A percentile compares a stretch with the other conserved stretches of the same genome.
phyloP scores from a whole-genome alignment of 2,113 vertebrate species.

The Ellobius talpinus region DNA sequence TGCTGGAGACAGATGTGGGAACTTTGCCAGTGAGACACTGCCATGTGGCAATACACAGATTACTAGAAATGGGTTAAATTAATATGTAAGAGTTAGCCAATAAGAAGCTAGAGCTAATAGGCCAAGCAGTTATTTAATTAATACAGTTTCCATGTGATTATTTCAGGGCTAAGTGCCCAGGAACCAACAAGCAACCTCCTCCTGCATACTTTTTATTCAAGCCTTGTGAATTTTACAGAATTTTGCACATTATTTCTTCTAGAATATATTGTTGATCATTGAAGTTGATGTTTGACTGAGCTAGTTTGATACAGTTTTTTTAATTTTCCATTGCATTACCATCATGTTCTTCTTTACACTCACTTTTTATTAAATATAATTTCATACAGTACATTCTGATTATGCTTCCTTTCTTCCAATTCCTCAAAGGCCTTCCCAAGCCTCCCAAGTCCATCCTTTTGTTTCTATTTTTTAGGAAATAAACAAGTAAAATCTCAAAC shows the following conservation, averaged over 20 bases:
- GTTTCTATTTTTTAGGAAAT: not conserved
- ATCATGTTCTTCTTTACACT: not conserved
- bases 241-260: not conserved
- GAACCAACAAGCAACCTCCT: too few relatives aligned
- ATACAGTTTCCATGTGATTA: too few relatives aligned
- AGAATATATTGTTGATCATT: not conserved
- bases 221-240: not conserved
- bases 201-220: not conserved
- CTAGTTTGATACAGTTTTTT: not conserved
- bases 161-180: too few relatives aligned
- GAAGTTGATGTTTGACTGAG: not conserved
- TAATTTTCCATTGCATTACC: not conserved
- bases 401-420: not conserved
- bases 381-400: not conserved
- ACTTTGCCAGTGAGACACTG: too few relatives aligned
- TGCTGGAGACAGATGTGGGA: too few relatives aligned
- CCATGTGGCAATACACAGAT: too few relatives aligned
- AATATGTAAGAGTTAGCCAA: too few relatives aligned
- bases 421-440: not conserved
- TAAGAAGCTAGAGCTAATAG: too few relatives aligned
- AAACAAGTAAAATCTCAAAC: not conserved
- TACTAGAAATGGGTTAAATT: too few relatives aligned
- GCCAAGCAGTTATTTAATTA: too few relatives aligned
- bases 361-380: not conserved
- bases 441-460: not conserved